Percentiles rank a stretch among this genome's conserved stretches.
Evolutionary conservation across 2,888 invertebrate species (phyloP).

Genomic region (Steinernema hermaphroditum): DNA sequence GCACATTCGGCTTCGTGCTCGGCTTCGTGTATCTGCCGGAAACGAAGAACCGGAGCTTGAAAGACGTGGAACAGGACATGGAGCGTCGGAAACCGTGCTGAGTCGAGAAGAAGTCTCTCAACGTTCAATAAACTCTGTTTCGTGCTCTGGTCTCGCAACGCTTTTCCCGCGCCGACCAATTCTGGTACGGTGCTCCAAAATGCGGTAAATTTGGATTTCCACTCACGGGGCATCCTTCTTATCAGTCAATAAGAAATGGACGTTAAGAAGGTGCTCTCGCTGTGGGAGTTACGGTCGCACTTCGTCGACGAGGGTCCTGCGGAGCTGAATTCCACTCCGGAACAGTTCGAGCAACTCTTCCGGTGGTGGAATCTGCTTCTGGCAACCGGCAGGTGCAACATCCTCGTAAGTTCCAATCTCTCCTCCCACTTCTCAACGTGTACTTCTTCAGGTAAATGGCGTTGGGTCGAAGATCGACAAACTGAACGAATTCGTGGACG

Average conservation of each 20-base stretch:
- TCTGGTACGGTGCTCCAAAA: background rate
- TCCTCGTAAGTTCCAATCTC: background rate
- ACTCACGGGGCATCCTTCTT: background rate
- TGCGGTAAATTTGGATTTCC: background rate
- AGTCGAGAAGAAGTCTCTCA: background rate
- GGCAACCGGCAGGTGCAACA: background rate
- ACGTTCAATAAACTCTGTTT: too few species aligned
- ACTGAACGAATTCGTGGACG: background rate
- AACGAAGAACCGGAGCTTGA: constrained; percentile 3
- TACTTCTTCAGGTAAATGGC: background rate
- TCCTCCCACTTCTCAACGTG: background rate
- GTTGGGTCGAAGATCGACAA: background rate
- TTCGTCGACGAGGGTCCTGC: background rate
- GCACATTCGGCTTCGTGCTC: background rate
- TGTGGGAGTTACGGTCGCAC: background rate
- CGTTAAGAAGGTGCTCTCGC: background rate
- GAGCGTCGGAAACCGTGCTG: background rate
- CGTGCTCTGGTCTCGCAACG: too few species aligned
- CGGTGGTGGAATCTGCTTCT: background rate
- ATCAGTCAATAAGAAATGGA: background rate
- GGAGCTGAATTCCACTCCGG: background rate
- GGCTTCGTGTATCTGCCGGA: background rate
- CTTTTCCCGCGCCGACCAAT: too few species aligned
- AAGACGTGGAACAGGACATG: background rate
- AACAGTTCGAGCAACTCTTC: background rate